Evolutionary conservation across 1,140 invertebrate genomes (phyloP).

Genomic region (Steinernema feltiae): DNA sequence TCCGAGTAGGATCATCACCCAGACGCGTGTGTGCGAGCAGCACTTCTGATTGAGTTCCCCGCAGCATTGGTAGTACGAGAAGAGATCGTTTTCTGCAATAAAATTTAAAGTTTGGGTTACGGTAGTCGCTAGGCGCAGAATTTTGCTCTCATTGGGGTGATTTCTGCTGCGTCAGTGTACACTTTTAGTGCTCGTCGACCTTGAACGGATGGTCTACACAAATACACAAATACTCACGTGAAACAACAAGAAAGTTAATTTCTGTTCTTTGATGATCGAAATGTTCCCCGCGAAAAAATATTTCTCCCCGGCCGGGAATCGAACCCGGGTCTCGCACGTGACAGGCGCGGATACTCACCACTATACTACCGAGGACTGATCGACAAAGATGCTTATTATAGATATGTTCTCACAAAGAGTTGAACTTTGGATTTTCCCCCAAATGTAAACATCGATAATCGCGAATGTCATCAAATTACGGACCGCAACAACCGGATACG

Average conservation of each 20-base stretch:
- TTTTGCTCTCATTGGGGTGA: not conserved
- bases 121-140: not conserved
- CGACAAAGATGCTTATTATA: not conserved
- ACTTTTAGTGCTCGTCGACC: too few relatives aligned
- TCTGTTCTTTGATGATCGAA: too few relatives aligned
- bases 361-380: not conserved
- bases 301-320: not conserved
- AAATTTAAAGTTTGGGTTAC: not conserved
- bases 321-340: not conserved
- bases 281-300: not conserved
- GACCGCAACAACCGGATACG: not conserved
- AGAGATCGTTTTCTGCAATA: slow-evolving; percentile 1
- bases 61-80: not conserved
- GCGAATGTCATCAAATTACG: not conserved
- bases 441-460: not conserved
- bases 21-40: not conserved
- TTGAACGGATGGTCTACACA: too few relatives aligned
- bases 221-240: not conserved
- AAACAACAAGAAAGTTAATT: not conserved
- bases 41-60: not conserved
- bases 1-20: not conserved
- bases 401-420: not conserved
- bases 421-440: not conserved
- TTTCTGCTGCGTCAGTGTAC: not conserved
- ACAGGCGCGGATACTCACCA: not conserved